Conservation (phyloP, 2,888 invertebrate genomes). For the Scaptomyza caliginosa region DNA sequence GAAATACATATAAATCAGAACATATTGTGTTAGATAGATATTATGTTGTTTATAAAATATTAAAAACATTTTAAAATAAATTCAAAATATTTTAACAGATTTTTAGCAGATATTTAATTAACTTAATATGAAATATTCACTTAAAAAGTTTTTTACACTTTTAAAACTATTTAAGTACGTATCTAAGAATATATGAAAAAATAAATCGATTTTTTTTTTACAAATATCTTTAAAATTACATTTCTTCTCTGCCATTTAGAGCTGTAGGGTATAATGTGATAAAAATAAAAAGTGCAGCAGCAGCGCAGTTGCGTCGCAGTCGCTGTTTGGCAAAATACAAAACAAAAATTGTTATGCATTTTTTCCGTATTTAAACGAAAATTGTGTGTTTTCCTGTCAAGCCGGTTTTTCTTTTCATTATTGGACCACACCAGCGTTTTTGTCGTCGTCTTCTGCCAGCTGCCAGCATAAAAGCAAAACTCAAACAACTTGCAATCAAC, state of each 20-base stretch:
- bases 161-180: no score
- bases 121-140: no score
- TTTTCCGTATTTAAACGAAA: conserved; percentile 74
- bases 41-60: no score
- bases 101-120: no score
- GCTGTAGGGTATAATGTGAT: conserved; percentile 11
- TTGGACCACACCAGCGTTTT: conserved; percentile 67
- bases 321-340: background rate
- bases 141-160: no score
- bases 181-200: no score
- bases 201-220: no score
- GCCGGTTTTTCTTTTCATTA: conserved; percentile 73
- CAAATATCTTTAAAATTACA: background rate
- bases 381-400: conserved; percentile 75
- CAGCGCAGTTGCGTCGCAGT: conserved; percentile 17
- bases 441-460: conserved; percentile 43
- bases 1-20: no score
- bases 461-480: conserved; percentile 50
- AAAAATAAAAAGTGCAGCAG: no score
- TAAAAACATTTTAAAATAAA: no score
- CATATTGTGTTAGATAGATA: no score
- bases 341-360: conserved; percentile 59
- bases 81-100: no score
- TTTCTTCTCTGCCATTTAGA: background rate
- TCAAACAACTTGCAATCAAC: conserved; percentile 72